phyloP scores from a whole-genome alignment of 2,113 vertebrate species.

The Chauna torquata region DNA sequence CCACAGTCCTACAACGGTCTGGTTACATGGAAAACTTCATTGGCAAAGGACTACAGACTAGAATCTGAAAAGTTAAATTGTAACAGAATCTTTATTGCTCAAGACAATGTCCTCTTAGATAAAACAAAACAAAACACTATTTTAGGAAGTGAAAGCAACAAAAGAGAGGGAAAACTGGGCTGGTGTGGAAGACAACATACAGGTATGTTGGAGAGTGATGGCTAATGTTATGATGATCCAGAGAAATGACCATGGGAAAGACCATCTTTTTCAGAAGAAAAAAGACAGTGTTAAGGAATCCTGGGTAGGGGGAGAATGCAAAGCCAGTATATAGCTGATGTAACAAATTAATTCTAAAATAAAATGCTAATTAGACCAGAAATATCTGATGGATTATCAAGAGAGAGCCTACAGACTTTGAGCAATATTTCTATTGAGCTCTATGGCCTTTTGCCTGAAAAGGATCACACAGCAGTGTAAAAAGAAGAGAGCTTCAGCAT shows the following conservation, averaged over 20 bases:
- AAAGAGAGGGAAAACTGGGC: not conserved
- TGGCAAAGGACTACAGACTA: not conserved
- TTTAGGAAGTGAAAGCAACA: not conserved
- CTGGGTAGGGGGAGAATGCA: not conserved
- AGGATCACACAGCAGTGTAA: not conserved
- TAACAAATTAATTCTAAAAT: not conserved
- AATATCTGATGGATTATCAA: not conserved
- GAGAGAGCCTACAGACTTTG: not conserved
- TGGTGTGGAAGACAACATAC: not conserved
- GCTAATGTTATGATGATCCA: not conserved
- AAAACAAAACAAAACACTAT: not conserved
- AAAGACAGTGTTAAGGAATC: not conserved
- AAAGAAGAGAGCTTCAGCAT: not conserved
- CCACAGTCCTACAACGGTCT: not conserved
- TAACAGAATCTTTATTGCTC: not conserved
- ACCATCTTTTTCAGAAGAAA: not conserved
- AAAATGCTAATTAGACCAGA: not conserved
- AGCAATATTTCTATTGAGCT: not conserved
- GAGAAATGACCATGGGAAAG: not conserved
- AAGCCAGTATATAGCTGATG: not conserved
- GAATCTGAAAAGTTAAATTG: not conserved
- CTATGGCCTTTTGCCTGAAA: not conserved
- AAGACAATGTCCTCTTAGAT: not conserved
- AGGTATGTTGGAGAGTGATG: not conserved
- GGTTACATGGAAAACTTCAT: not conserved